Conservation (phyloP, 2,797 vertebrate species). For the Coregonus sp. region DNA sequence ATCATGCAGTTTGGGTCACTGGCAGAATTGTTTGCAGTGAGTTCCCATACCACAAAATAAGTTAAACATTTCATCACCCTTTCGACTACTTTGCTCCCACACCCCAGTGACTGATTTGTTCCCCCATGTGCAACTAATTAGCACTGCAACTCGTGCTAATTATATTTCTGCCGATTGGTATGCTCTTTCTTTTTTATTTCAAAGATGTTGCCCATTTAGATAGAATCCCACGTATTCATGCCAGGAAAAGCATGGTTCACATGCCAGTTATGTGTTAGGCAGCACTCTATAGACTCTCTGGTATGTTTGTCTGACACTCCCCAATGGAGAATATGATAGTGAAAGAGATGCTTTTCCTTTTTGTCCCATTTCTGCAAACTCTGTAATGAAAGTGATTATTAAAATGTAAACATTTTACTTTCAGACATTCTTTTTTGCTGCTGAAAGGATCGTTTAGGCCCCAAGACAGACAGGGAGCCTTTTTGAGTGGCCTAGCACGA, state of each 20-base stretch:
- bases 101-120: slow-evolving; percentile 45
- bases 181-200: slow-evolving; percentile 32
- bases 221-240: slow-evolving; percentile 44
- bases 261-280: slow-evolving; percentile 38
- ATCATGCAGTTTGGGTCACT: slow-evolving; percentile 43
- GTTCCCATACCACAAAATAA: slow-evolving; percentile 74
- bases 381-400: slow-evolving; percentile 53
- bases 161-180: slow-evolving; percentile 54
- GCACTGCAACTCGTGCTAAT: slow-evolving; percentile 62
- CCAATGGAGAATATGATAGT: background rate
- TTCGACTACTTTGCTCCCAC: slow-evolving; percentile 50
- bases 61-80: slow-evolving; percentile 73
- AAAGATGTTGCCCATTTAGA: slow-evolving; percentile 42
- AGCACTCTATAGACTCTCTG: slow-evolving; percentile 33
- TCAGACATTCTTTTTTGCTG: slow-evolving; percentile 40
- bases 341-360: slow-evolving; percentile 37
- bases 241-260: slow-evolving; percentile 62
- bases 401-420: slow-evolving; percentile 61
- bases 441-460: slow-evolving; percentile 38
- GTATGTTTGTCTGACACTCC: slow-evolving; percentile 30
- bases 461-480: slow-evolving; percentile 49
- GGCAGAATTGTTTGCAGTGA: slow-evolving; percentile 61
- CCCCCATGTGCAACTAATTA: slow-evolving; percentile 71
- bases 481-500: slow-evolving; percentile 54
- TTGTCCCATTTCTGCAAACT: slow-evolving; percentile 46